A percentile compares a stretch with the other conserved stretches of the same genome.
phyloP scores from a whole-genome alignment of 2,888 invertebrate genomes.

The Stenodema calcarata region DNA sequence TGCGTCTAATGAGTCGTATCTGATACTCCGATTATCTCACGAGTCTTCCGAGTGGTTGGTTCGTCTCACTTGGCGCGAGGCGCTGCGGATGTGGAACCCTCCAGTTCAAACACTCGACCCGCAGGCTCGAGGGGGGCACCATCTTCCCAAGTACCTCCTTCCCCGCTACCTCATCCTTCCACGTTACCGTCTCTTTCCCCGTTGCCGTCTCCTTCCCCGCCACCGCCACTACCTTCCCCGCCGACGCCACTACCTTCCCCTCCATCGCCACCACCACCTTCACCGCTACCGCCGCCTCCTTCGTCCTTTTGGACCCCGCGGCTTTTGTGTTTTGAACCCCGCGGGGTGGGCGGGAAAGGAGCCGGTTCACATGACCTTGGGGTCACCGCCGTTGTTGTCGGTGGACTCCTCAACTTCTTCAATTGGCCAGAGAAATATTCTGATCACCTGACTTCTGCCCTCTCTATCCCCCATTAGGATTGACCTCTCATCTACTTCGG shows the following conservation, averaged over 20 bases:
- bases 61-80: not conserved
- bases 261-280: not conserved
- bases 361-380: constrained; percentile 42
- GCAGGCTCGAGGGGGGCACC: not conserved
- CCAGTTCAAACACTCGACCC: not conserved
- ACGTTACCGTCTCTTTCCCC: not conserved
- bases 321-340: not conserved
- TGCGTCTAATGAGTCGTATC: too few relatives aligned
- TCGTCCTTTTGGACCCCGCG: not conserved
- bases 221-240: not conserved
- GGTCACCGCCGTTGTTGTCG: constrained; percentile 23
- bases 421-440: not conserved
- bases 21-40: too few relatives aligned
- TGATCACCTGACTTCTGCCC: not conserved
- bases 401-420: not conserved
- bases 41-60: not conserved
- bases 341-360: constrained; percentile 17
- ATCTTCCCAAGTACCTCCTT: not conserved
- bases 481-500: not conserved
- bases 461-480: not conserved
- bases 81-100: not conserved
- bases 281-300: too few relatives aligned
- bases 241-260: too few relatives aligned
- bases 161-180: not conserved
- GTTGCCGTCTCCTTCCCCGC: too few relatives aligned